A percentile compares a stretch with the other conserved stretches of the same genome.
These are phyloP conservation scores for Miichthys miiuy DNA, from an alignment of 2,797 vertebrate genomes.

Conservation along the genomic window DNA sequence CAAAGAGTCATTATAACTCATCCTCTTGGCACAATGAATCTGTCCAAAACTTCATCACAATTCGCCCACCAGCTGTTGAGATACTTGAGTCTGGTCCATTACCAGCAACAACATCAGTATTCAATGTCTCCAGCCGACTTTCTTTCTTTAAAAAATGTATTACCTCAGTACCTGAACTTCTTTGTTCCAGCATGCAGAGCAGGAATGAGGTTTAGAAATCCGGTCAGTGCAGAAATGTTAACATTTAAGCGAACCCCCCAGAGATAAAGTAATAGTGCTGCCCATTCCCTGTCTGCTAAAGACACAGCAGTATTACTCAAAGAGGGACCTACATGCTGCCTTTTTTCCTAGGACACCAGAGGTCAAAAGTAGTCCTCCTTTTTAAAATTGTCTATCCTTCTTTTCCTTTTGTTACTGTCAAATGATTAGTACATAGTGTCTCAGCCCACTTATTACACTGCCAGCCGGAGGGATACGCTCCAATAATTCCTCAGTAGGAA, in stretches of 20 bases:
- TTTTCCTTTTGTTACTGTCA: conserved; percentile 62
- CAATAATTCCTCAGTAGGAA: conserved; percentile 77
- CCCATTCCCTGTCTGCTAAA: conserved; percentile 39
- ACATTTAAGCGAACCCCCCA: conserved; percentile 49
- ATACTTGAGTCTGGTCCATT: not conserved
- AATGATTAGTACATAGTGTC: conserved; percentile 77
- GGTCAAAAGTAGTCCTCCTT: conserved; percentile 64
- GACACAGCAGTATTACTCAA: conserved; percentile 42
- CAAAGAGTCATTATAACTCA: not conserved
- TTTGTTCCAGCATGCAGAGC: conserved; percentile 14
- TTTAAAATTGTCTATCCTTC: conserved; percentile 36
- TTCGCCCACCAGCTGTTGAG: not conserved
- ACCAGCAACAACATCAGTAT: not conserved
- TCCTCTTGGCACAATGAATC: not conserved
- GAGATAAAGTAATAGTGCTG: conserved; percentile 24
- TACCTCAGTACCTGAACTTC: not conserved
- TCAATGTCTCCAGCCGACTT: no score
- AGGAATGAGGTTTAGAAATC: conserved; percentile 40
- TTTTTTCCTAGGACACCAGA: conserved; percentile 56
- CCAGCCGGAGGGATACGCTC: conserved; percentile 75
- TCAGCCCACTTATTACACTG: conserved; percentile 76
- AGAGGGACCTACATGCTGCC: conserved; percentile 41
- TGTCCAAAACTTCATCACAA: not conserved
- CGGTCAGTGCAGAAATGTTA: conserved; percentile 42
- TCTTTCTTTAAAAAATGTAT: conserved; percentile 1